phyloP scores from a whole-genome alignment of 2,888 invertebrate species.

The Acanthosepion pharaonis region DNA sequence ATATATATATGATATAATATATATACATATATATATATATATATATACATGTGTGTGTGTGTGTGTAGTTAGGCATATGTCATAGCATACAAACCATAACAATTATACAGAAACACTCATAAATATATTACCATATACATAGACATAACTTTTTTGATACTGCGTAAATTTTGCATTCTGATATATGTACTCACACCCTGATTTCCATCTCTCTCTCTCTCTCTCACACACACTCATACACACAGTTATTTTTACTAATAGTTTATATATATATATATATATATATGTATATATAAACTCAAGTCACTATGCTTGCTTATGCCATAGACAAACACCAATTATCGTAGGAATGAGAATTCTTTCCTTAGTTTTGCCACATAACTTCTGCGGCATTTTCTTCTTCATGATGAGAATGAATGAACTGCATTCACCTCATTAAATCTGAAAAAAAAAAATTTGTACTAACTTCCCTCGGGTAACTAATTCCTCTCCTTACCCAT shows the following conservation, averaged over 20 bases:
- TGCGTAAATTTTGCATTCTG: too few species aligned
- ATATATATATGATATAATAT: neutral
- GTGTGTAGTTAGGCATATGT: too few species aligned
- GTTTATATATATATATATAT: neutral
- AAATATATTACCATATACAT: too few species aligned
- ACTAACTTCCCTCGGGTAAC: neutral
- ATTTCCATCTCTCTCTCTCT: too few species aligned
- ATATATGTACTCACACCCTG: too few species aligned
- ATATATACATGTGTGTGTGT: too few species aligned
- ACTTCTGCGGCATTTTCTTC: neutral
- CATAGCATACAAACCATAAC: too few species aligned
- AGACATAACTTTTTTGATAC: too few species aligned
- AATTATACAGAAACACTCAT: too few species aligned
- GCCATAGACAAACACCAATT: conserved; percentile 5
- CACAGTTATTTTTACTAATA: neutral
- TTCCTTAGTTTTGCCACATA: conserved; percentile 11
- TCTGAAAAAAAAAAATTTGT: conserved; percentile 14
- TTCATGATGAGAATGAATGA: conserved; percentile 21
- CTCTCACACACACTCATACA: neutral
- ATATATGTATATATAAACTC: neutral
- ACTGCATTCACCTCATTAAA: conserved; percentile 22
- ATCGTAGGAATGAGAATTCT: neutral
- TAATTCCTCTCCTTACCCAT: conserved; percentile 1
- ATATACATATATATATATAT: too few species aligned
- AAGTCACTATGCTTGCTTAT: neutral